Percentiles rank a stretch among this genome's conserved stretches.
Conservation (phyloP, 53 echinoderm and acorn worm species). For the Henricia sp. region DNA sequence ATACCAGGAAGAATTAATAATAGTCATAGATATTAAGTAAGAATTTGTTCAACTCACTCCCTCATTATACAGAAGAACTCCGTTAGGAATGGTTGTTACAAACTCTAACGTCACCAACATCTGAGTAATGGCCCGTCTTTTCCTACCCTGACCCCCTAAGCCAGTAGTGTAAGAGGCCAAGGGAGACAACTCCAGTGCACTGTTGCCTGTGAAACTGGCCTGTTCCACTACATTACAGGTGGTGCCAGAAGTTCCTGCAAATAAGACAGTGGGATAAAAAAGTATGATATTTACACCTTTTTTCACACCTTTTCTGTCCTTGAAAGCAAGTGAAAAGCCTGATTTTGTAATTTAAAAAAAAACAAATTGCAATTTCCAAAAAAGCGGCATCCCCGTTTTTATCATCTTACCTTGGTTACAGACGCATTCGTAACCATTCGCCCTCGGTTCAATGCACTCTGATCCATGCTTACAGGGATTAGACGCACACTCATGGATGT, state of each 20-base stretch:
- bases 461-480: conserved; percentile 59
- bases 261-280: not conserved
- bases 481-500: conserved; percentile 56
- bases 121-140: conserved; percentile 65
- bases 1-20: too few relatives aligned
- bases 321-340: too few relatives aligned
- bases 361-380: not conserved
- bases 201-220: conserved; percentile 82
- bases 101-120: conserved; percentile 76
- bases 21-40: too few relatives aligned
- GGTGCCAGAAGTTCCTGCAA: conserved; percentile 77
- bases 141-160: conserved; percentile 24
- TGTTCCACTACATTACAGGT: conserved; percentile 80
- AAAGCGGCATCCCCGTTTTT: too few relatives aligned
- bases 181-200: conserved; percentile 70
- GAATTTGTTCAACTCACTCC: conserved; percentile 87
- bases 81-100: conserved; percentile 79
- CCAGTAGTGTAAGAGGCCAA: conserved; percentile 40
- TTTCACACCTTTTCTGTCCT: too few relatives aligned
- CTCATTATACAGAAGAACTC: conserved; percentile 84
- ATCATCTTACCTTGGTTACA: conserved; percentile 26
- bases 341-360: not conserved
- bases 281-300: too few relatives aligned
- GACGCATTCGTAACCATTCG: conserved; percentile 31
- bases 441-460: conserved; percentile 30